These are phyloP conservation scores for Podarcis siculus DNA, from an alignment of 2,797 vertebrate species.

Conservation along the genomic window DNA sequence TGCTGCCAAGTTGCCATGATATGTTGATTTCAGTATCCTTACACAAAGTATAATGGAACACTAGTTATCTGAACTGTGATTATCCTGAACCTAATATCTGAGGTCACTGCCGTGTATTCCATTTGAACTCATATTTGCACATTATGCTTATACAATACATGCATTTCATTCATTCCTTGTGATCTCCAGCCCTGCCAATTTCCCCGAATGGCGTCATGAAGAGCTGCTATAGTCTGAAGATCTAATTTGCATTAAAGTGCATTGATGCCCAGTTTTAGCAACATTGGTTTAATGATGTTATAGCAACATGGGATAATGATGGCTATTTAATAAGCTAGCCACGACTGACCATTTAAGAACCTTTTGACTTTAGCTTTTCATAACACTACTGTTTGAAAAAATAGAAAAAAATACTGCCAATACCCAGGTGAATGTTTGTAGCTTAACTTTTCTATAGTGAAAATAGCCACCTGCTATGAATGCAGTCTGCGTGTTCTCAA, in stretches of 20 bases:
- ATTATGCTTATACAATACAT: not conserved
- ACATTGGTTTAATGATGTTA: not conserved
- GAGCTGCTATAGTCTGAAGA: not conserved
- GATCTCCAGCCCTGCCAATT: slow-evolving; percentile 47
- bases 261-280: slow-evolving; percentile 6
- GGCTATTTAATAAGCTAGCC: not conserved
- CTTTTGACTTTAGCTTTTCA: not conserved
- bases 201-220: slow-evolving; percentile 23
- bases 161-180: slow-evolving; percentile 4
- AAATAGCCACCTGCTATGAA: not conserved
- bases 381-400: not conserved
- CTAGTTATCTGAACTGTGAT: not conserved
- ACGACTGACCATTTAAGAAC: slow-evolving; percentile 1
- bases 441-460: slow-evolving; percentile 12
- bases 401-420: not conserved
- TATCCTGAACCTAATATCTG: not conserved
- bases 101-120: not conserved
- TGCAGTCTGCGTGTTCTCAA: not conserved
- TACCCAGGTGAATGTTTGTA: slow-evolving; percentile 17
- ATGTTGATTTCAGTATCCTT: slow-evolving; percentile 45
- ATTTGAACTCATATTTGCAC: not conserved
- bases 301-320: slow-evolving; percentile 8
- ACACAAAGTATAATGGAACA: not conserved
- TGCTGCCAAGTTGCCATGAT: slow-evolving; percentile 56
- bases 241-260: slow-evolving; percentile 21